Percentiles rank a stretch among this genome's conserved stretches.
Conservation (phyloP, 2,113 vertebrate species). For the Muntiacus reevesi region DNA sequence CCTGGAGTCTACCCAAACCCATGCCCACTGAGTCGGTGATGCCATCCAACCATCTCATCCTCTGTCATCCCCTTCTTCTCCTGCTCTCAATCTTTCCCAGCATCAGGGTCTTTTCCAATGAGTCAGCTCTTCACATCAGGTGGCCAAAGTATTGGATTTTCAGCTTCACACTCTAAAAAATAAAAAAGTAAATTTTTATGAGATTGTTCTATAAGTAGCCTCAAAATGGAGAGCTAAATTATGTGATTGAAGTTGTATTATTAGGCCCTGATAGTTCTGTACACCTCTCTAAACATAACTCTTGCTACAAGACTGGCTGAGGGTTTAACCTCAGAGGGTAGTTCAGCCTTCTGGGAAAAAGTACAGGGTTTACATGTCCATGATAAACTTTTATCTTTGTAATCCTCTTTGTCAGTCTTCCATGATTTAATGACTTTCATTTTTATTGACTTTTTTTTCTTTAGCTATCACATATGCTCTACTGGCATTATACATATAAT, state of each 20-base stretch:
- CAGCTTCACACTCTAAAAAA: not conserved
- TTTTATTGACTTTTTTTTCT: not conserved
- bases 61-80: not conserved
- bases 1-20: fast-evolving
- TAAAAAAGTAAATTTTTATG: not conserved
- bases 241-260: not conserved
- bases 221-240: not conserved
- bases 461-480: not conserved
- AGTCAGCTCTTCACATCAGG: not conserved
- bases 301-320: not conserved
- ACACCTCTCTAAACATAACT: not conserved
- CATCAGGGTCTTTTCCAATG: not conserved
- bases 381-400: not conserved
- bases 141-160: not conserved
- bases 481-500: not conserved
- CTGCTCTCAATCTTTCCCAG: not conserved
- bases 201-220: not conserved
- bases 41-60: not conserved
- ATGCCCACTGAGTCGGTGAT: not conserved
- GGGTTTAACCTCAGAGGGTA: not conserved
- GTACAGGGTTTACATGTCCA: not conserved
- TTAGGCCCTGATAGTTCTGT: not conserved
- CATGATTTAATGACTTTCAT: not conserved
- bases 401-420: not conserved
- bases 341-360: not conserved